Conservation (phyloP, 2,888 invertebrate species). For the Resseliella maxima region DNA sequence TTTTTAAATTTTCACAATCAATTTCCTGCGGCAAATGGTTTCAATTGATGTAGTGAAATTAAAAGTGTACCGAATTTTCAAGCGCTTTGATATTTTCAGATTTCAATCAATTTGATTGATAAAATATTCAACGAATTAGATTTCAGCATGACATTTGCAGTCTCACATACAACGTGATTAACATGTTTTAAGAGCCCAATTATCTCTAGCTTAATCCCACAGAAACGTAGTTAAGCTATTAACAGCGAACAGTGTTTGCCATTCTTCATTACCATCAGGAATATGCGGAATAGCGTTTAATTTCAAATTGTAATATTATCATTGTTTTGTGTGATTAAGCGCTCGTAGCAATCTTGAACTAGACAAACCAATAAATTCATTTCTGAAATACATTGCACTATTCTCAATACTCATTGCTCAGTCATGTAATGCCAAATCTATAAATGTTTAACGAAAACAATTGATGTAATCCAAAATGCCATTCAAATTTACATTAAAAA, state of each 20-base stretch:
- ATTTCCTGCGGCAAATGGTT: no score
- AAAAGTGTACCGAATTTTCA: neutral
- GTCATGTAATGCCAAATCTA: neutral
- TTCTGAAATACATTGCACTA: neutral
- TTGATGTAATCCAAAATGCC: neutral
- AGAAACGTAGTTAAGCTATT: neutral
- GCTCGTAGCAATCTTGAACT: constrained; percentile 9
- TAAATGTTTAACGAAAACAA: neutral
- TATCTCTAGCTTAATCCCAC: neutral
- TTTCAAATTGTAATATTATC: neutral
- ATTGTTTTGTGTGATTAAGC: constrained; percentile 9
- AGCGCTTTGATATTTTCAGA: neutral
- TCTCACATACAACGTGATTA: neutral
- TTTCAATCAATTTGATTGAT: neutral
- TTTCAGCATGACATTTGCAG: neutral
- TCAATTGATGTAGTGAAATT: neutral
- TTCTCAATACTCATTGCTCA: neutral
- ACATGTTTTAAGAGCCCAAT: neutral
- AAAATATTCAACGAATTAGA: neutral
- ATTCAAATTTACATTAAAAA: constrained; percentile 5
- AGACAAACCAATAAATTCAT: constrained; percentile 23
- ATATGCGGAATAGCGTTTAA: neutral
- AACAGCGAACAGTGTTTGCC: neutral
- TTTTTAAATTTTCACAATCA: no score
- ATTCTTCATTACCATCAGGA: neutral